A percentile compares a stretch with the other conserved stretches of the same genome.
Evolutionary conservation across 2,113 vertebrate species (phyloP).

Genomic region (Copsychus sechellarum): DNA sequence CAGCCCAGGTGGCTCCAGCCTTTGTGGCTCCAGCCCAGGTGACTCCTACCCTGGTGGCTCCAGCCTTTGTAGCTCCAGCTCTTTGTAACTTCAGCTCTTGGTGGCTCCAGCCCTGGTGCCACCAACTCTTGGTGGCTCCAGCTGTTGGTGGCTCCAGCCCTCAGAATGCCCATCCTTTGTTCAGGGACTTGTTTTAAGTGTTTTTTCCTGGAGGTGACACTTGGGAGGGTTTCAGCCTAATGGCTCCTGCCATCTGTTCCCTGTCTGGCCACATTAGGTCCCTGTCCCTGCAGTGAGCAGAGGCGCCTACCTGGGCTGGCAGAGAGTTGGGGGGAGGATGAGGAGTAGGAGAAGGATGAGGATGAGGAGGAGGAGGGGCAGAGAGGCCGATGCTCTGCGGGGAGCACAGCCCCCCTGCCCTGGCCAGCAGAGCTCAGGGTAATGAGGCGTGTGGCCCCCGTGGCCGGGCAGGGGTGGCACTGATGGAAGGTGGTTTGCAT

Average conservation of each 20-base stretch:
- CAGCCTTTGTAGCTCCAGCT: not conserved
- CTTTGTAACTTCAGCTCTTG: not conserved
- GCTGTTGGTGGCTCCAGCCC: not conserved
- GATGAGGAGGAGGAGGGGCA: not conserved
- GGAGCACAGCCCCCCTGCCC: not conserved
- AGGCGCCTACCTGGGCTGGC: not conserved
- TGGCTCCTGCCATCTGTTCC: slow-evolving; percentile 52
- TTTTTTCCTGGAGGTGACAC: slow-evolving; percentile 40
- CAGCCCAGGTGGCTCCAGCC: not conserved
- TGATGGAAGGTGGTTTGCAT: slow-evolving; percentile 78
- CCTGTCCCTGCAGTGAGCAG: not conserved
- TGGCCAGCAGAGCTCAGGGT: not conserved
- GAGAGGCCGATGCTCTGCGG: not conserved
- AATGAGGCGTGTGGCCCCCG: slow-evolving; percentile 63
- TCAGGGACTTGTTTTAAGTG: slow-evolving; percentile 10
- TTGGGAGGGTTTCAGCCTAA: not conserved
- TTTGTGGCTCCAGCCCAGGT: not conserved
- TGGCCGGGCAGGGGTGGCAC: slow-evolving; percentile 27
- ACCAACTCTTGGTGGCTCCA: not conserved
- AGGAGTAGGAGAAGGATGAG: not conserved
- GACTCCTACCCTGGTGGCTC: no score
- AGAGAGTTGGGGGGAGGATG: rapidly evolving
- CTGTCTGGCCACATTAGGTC: slow-evolving; percentile 9
- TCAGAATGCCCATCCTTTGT: not conserved
- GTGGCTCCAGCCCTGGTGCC: not conserved